phyloP scores from a whole-genome alignment of 2,113 vertebrate genomes.

The Antechinus stuartii region DNA sequence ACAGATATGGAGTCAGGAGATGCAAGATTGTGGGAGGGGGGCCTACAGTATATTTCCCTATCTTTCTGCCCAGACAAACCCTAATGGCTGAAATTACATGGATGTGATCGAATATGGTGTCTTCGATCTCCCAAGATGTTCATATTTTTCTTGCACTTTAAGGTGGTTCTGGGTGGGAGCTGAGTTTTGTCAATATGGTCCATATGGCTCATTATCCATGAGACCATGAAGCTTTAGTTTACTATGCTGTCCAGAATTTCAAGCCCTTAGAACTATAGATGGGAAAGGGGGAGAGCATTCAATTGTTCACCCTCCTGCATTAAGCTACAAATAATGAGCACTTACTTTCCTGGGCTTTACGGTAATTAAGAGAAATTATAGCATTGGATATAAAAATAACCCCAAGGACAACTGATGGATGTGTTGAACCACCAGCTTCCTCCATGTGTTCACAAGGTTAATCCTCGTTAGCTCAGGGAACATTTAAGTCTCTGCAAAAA shows the following conservation, averaged over 20 bases:
- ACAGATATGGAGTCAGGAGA: not conserved
- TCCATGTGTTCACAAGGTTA: conserved; percentile 78
- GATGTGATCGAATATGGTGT: conserved; percentile 37
- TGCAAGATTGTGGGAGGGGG: not conserved
- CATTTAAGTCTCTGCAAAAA: conserved; percentile 76
- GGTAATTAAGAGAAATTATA: conserved; percentile 84
- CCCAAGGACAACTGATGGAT: conserved; percentile 71
- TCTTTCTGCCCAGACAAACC: conserved; percentile 9
- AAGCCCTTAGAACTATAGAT: conserved; percentile 22
- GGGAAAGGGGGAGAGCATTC: conserved; percentile 2
- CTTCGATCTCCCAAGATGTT: conserved; percentile 51
- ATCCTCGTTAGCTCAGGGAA: conserved; percentile 76
- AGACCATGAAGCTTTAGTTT: conserved; percentile 17
- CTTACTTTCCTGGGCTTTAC: conserved; percentile 71
- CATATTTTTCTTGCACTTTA: conserved; percentile 50
- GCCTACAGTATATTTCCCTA: not conserved
- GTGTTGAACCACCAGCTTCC: conserved; percentile 82
- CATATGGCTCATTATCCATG: conserved; percentile 38
- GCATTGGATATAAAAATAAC: conserved; percentile 79
- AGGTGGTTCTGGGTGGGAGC: conserved; percentile 35
- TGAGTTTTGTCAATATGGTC: conserved; percentile 29
- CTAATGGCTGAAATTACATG: not conserved
- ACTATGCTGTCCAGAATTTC: conserved; percentile 51
- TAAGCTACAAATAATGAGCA: conserved; percentile 58
- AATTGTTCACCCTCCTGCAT: conserved; percentile 64